phyloP scores from a whole-genome alignment of 2,888 invertebrate species.

The Terebella lapidaria region DNA sequence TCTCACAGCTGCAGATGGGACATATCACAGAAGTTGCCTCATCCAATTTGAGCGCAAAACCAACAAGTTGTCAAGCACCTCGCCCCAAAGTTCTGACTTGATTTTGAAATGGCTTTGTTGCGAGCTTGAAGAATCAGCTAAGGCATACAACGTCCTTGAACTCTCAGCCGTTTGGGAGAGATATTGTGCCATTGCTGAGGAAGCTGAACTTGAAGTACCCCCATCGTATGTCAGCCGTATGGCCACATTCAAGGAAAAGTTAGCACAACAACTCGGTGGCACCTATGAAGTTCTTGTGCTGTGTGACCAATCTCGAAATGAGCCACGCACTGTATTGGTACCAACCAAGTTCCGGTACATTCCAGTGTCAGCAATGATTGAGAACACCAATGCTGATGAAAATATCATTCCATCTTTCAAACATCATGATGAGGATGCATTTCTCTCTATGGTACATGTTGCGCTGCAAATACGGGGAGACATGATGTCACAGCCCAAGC shows the following conservation, averaged over 20 bases:
- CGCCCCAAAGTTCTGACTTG: background rate
- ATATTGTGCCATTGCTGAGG: constrained; percentile 7
- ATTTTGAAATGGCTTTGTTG: background rate
- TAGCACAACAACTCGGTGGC: background rate
- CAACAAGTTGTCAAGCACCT: background rate
- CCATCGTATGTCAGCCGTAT: background rate
- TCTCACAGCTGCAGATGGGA: too few relatives aligned
- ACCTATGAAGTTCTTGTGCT: background rate
- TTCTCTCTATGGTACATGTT: constrained; percentile 8
- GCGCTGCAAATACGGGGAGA: constrained; percentile 3
- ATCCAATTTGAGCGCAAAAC: constrained; percentile 1
- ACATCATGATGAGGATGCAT: constrained; percentile 1
- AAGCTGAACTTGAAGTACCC: constrained; percentile 2
- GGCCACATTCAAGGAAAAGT: constrained; percentile 6
- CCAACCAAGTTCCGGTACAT: background rate
- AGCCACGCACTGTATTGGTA: background rate
- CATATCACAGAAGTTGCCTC: too few relatives aligned
- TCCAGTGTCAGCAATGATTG: background rate
- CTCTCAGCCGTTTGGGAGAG: constrained; percentile 7
- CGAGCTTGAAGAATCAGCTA: constrained; percentile 2
- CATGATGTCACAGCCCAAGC: constrained; percentile 3
- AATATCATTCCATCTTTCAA: too few relatives aligned
- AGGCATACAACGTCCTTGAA: background rate
- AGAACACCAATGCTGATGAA: background rate
- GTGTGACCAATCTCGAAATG: background rate